phyloP scores from a whole-genome alignment of 2,888 invertebrate species.

The Macaria notata region DNA sequence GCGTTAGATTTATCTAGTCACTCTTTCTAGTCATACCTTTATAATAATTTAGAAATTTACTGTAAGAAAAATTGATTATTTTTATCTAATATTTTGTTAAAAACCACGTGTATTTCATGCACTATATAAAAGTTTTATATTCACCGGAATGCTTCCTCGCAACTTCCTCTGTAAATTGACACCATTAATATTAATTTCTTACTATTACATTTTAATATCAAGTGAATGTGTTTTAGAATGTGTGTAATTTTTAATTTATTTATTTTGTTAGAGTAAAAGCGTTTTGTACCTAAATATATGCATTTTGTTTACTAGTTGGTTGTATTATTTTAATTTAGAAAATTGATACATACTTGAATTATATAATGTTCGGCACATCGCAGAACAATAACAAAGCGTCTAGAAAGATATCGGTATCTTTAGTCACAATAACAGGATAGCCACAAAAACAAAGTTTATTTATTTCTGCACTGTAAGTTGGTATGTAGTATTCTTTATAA shows the following conservation, averaged over 20 bases:
- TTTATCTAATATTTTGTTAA: not conserved
- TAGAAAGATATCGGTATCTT: no score
- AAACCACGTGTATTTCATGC: no score
- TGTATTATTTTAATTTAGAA: not conserved
- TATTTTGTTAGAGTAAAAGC: conserved; percentile 1
- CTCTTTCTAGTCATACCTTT: conserved; percentile 12
- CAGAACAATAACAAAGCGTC: no score
- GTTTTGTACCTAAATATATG: conserved; percentile 24
- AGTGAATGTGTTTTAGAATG: not conserved
- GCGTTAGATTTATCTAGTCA: conserved; percentile 8
- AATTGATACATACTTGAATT: no score
- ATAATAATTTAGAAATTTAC: not conserved
- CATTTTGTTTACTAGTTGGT: conserved; percentile 20
- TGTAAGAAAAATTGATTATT: not conserved
- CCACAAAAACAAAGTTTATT: no score
- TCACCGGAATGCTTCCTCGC: not conserved
- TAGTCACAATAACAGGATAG: no score
- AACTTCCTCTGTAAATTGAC: no score
- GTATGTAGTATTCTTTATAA: no score
- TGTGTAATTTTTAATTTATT: conserved; percentile 17
- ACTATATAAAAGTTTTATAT: not conserved
- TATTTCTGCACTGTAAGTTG: no score
- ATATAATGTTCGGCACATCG: no score
- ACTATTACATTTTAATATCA: not conserved
- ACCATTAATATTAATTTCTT: no score